Percentiles rank a stretch among this genome's conserved stretches.
Conservation (phyloP, 2,113 vertebrate species). For the Ramphastos sulfuratus region DNA sequence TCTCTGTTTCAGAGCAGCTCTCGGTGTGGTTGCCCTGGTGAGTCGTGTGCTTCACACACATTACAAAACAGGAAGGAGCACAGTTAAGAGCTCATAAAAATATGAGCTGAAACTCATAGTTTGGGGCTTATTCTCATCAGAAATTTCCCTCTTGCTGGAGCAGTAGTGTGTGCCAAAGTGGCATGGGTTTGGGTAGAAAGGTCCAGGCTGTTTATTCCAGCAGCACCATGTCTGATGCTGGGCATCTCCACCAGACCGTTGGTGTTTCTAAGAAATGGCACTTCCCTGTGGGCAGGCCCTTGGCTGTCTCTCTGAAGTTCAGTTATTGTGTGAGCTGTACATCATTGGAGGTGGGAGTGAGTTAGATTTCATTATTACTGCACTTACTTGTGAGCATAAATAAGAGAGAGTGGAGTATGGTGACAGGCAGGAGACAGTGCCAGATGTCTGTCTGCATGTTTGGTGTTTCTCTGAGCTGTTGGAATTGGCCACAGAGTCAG, state of each 20-base stretch:
- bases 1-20: accelerated
- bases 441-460: accelerated
- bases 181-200: neutral
- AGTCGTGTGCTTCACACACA: neutral
- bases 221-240: neutral
- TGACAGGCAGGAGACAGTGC: neutral
- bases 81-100: neutral
- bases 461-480: neutral
- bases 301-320: neutral
- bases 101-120: neutral
- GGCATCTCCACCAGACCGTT: accelerated
- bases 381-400: neutral
- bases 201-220: neutral
- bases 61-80: neutral
- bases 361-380: neutral
- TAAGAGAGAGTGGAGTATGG: neutral
- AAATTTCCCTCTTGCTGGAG: neutral
- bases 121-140: constrained; percentile 4
- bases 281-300: neutral
- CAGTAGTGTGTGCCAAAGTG: accelerated
- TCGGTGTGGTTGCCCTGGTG: neutral
- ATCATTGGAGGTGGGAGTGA: neutral
- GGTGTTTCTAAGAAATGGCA: neutral
- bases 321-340: neutral
- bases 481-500: neutral